phyloP scores from a whole-genome alignment of 2,113 vertebrate species.

The Helogale parvula region DNA sequence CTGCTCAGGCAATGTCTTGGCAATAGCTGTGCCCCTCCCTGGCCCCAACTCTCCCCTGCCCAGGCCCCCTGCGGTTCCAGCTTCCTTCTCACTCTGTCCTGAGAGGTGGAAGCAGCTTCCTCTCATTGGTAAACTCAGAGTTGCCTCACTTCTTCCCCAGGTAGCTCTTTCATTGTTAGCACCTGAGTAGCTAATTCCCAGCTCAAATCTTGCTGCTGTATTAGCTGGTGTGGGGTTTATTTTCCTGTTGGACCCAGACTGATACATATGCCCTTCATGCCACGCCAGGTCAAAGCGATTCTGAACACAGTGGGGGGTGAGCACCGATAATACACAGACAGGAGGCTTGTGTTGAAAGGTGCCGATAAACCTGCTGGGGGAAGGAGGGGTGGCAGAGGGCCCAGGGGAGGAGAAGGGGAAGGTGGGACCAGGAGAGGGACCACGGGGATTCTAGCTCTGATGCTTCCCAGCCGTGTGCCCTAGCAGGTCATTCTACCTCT shows the following conservation, averaged over 20 bases:
- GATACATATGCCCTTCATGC: accelerated
- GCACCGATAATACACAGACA: not conserved
- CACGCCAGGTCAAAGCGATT: not conserved
- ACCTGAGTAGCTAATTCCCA: not conserved
- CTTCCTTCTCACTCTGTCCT: not conserved
- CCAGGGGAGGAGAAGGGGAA: not conserved
- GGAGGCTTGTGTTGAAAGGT: not conserved
- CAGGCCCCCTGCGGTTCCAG: not conserved
- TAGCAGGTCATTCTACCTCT: not conserved
- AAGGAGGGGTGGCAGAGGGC: not conserved
- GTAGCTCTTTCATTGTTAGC: not conserved
- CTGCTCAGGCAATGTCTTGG: not conserved
- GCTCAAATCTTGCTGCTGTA: not conserved
- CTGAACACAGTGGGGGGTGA: not conserved
- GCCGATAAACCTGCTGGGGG: not conserved
- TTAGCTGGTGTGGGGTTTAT: not conserved
- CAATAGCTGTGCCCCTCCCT: not conserved
- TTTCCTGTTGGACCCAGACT: not conserved
- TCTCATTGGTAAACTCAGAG: not conserved
- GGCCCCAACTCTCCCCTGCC: not conserved
- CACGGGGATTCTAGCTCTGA: not conserved
- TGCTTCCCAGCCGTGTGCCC: not conserved
- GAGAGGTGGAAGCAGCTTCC: not conserved
- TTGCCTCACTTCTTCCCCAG: not conserved
- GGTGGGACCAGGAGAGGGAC: not conserved